Base-by-base conservation (phyloP, 2,113 vertebrate species). In the Poeciliopsis prolifica region DNA sequence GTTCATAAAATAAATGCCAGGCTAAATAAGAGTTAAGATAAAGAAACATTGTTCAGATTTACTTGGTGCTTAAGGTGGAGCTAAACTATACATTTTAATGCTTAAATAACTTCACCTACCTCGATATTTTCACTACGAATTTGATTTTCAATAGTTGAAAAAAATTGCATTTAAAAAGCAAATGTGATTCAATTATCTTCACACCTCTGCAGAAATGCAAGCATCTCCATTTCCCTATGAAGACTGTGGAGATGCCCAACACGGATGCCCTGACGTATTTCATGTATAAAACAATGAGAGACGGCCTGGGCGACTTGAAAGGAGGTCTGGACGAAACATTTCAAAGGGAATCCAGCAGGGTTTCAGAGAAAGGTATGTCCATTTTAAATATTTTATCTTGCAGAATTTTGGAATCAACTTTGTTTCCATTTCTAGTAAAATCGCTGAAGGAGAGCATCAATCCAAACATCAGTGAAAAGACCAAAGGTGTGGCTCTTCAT, bases 231-330 rank as follows among this genome's bases (percentile, higher is more conserved):
- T 86, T 90, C 71, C 87, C 91, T 26, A 29, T 68, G 2, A 91
- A 85, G 65, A 13, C 26, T 0, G 83, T 87, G 61, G 91, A 91
- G 66, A 78, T 90, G 42, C 92, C 92, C 22, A 85, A 72, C 74
- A 80, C 93, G 0, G 92, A 94, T 0, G 51, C 82, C 0, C 89
- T 94, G 33, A 91, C 81, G 0, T 95, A 94, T 44, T 13, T 88
- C 35, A 93, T 93, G 77, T 89, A 94, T 65, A 90, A 90, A 83
- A 89, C 80, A 26, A 84, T 89, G n/a, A 92, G 80, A 74, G 89
- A 74, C 15, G 80, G 84, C 4, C 75, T 95, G 67, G 74, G 72
- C 10, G 86, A 93, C 22, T 78, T 95, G 70, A 90, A 72, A 61
- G 81, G 78, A 66, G 71, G 69, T 31, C 74, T 95, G 68, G 84